These are phyloP conservation scores for Ridgeia piscesae DNA, from an alignment of 1,140 invertebrate genomes.

Conservation along the genomic window DNA sequence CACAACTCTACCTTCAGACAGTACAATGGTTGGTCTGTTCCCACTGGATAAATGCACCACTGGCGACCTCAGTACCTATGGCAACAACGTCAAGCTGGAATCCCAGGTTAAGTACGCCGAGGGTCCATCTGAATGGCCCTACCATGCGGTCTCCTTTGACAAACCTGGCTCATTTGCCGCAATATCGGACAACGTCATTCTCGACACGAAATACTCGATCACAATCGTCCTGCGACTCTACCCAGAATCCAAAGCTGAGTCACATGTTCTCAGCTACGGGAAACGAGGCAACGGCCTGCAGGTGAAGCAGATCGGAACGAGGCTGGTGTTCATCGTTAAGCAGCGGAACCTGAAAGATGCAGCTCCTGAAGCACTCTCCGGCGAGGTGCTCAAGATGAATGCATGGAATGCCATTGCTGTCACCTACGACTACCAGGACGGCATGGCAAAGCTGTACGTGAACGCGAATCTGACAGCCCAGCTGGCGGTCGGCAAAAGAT, in stretches of 20 bases:
- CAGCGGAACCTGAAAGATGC: background rate
- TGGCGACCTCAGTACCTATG: conserved; percentile 15
- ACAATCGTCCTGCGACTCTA: background rate
- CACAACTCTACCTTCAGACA: conserved; percentile 8
- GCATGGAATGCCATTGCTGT: conserved; percentile 3
- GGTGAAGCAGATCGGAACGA: background rate
- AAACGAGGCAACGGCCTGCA: background rate
- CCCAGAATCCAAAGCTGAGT: background rate
- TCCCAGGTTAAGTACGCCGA: background rate
- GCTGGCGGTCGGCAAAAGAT: background rate
- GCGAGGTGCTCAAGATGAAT: background rate
- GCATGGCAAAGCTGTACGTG: conserved; percentile 6
- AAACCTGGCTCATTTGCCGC: background rate
- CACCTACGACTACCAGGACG: background rate
- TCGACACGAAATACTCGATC: conserved; percentile 8
- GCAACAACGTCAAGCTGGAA: background rate
- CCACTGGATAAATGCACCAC: conserved; percentile 4
- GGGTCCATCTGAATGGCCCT: background rate
- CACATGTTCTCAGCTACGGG: background rate
- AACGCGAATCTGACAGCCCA: background rate
- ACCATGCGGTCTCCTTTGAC: background rate
- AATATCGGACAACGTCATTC: background rate
- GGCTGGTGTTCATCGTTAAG: background rate
- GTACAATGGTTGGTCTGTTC: background rate
- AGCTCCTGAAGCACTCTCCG: background rate